Conservation (phyloP, 2,797 vertebrate species). For the Pangasius mekongensis region DNA sequence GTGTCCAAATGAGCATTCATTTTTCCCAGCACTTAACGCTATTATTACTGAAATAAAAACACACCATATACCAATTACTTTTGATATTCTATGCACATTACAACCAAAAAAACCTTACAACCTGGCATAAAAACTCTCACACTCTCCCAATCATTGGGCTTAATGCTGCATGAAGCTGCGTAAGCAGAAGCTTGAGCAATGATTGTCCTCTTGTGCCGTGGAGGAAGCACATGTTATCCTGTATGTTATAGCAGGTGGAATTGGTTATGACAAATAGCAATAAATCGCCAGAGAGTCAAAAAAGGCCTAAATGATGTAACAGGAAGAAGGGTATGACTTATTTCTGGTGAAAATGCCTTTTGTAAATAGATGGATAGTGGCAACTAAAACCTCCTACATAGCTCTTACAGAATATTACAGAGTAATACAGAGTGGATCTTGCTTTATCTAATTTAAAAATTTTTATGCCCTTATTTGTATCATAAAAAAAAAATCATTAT, state of each 20-base stretch:
- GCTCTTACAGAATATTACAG: background rate
- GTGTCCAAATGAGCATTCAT: background rate
- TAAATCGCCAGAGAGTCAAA: background rate
- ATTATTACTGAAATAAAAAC: background rate
- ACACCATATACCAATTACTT: background rate
- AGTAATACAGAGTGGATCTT: background rate
- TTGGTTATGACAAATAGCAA: background rate
- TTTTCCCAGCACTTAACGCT: background rate
- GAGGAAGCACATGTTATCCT: conserved; percentile 25
- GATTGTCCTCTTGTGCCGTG: background rate
- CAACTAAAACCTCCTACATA: background rate
- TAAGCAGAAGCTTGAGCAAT: background rate
- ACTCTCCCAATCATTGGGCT: background rate
- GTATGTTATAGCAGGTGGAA: background rate
- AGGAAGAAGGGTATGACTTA: background rate
- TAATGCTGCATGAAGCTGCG: background rate
- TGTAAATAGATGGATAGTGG: background rate
- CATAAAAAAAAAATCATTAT: no score
- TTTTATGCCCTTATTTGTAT: background rate
- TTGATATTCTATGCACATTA: background rate
- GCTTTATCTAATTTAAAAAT: background rate
- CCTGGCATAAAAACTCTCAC: background rate
- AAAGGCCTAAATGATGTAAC: background rate
- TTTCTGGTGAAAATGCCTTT: background rate
- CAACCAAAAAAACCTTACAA: background rate